A percentile compares a stretch with the other conserved stretches of the same genome.
These are phyloP conservation scores for Lampris incognitus DNA, from an alignment of 2,113 vertebrate genomes.

Conservation along the genomic window DNA sequence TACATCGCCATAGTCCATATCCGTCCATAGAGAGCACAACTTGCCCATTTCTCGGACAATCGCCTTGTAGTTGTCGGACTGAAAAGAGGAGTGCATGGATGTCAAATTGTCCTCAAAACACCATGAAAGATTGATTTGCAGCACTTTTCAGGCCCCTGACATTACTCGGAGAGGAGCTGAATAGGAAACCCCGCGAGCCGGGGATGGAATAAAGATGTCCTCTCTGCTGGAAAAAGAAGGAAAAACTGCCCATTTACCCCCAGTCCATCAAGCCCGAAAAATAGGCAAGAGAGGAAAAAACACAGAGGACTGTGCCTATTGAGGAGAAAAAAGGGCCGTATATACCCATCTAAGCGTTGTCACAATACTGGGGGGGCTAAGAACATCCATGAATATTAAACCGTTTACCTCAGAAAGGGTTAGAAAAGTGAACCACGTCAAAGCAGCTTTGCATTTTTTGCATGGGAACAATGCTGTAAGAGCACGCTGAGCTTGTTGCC, in stretches of 20 bases:
- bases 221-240: constrained; percentile 84
- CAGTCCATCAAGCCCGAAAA: constrained; percentile 92
- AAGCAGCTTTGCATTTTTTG: constrained; percentile 81
- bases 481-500: constrained; percentile 67
- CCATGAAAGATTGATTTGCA: constrained; percentile 96
- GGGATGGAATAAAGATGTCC: constrained; percentile 97
- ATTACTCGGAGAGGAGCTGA: constrained; percentile 88
- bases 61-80: constrained; percentile 85
- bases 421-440: constrained; percentile 83
- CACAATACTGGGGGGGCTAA: constrained; percentile 90
- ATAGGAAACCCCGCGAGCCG: constrained; percentile 85
- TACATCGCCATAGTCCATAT: constrained; percentile 74
- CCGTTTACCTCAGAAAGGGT: constrained; percentile 82
- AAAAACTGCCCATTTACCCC: constrained; percentile 89
- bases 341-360: constrained; percentile 90
- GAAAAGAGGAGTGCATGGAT: constrained; percentile 86
- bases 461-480: constrained; percentile 74
- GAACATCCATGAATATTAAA: constrained; percentile 99
- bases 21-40: constrained; percentile 73
- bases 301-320: constrained; percentile 85
- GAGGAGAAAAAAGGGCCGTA: constrained; percentile 85
- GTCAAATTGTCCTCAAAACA: constrained; percentile 93
- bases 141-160: constrained; percentile 89
- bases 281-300: constrained; percentile 84
- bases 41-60: constrained; percentile 81